These are phyloP conservation scores for Hydractinia symbiolongicarpus DNA, from an alignment of 30 jellyfish, hydroid and myxozoan species.

Conservation along the genomic window DNA sequence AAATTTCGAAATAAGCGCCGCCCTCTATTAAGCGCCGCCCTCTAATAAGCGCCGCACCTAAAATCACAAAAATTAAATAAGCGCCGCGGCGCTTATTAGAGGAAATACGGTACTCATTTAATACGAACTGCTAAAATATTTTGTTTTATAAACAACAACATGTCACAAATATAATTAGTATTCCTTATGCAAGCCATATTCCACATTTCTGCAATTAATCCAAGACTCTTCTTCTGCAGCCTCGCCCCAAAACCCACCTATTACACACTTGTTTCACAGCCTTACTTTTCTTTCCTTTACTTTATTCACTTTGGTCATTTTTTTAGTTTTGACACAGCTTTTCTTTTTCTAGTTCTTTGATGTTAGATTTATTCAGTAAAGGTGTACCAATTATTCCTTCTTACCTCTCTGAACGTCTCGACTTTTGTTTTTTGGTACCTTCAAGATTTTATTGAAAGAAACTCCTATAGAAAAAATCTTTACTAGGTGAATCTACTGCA, in stretches of 20 bases:
- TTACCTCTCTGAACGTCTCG: conserved; percentile 9
- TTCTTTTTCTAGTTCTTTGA: conserved; percentile 1
- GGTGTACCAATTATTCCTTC: conserved; percentile 22
- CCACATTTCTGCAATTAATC: conserved; percentile 9
- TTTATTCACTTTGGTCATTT: neutral
- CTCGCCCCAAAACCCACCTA: neutral
- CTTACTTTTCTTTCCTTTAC: neutral
- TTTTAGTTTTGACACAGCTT: too few species aligned
- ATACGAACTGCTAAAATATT: too few species aligned
- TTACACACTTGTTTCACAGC: neutral
- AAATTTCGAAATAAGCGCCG: too few species aligned
- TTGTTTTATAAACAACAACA: too few species aligned
- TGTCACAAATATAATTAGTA: too few species aligned
- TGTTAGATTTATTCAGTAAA: neutral
- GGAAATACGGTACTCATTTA: too few species aligned
- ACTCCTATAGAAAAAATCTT: too few species aligned
- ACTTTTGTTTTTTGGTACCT: conserved; percentile 17
- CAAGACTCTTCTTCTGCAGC: conserved; percentile 10
- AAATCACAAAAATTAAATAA: too few species aligned
- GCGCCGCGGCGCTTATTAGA: too few species aligned
- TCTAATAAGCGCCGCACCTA: too few species aligned
- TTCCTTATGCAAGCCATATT: conserved; percentile 14
- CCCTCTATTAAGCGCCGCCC: too few species aligned
- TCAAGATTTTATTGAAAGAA: conserved; percentile 5
- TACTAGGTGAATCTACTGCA: too few species aligned